These are phyloP conservation scores for Percopsis omiscomaycus DNA, from an alignment of 2,797 vertebrate genomes.

Conservation along the genomic window DNA sequence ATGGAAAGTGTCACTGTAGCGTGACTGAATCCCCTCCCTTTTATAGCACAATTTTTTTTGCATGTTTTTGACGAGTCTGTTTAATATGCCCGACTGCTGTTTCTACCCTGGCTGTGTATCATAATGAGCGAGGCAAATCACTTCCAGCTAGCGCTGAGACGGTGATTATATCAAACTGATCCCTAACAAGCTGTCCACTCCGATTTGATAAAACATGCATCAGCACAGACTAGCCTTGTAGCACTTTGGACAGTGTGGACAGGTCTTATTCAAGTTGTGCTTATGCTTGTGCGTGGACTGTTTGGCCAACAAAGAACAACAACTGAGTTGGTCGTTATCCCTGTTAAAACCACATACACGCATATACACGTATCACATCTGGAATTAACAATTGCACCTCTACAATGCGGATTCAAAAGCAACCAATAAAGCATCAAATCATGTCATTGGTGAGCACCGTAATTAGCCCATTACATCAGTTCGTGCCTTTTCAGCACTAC, in stretches of 20 bases:
- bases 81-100: slow-evolving; percentile 47
- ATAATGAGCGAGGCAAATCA: slow-evolving; percentile 64
- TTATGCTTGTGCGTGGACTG: slow-evolving; percentile 1
- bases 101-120: slow-evolving; percentile 42
- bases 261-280: slow-evolving; percentile 46
- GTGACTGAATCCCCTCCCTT: too few species aligned
- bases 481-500: slow-evolving; percentile 43
- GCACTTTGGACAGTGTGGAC: slow-evolving; percentile 52
- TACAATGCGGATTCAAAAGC: too few species aligned
- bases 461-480: slow-evolving; percentile 36
- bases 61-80: slow-evolving; percentile 28
- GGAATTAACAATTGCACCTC: too few species aligned
- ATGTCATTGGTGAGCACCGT: too few species aligned
- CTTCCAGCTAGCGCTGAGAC: slow-evolving; percentile 58
- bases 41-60: neutral
- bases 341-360: too few species aligned
- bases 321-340: too few species aligned
- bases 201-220: slow-evolving; percentile 71
- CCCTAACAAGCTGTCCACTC: slow-evolving; percentile 77
- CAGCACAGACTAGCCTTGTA: slow-evolving; percentile 48
- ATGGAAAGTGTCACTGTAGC: slow-evolving; percentile 25
- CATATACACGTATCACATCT: too few species aligned
- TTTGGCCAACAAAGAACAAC: too few species aligned
- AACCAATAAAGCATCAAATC: too few species aligned
- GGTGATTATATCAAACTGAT: slow-evolving; percentile 74